These are phyloP conservation scores for Phthorimaea operculella DNA, from an alignment of 1,140 invertebrate species.

Conservation along the genomic window DNA sequence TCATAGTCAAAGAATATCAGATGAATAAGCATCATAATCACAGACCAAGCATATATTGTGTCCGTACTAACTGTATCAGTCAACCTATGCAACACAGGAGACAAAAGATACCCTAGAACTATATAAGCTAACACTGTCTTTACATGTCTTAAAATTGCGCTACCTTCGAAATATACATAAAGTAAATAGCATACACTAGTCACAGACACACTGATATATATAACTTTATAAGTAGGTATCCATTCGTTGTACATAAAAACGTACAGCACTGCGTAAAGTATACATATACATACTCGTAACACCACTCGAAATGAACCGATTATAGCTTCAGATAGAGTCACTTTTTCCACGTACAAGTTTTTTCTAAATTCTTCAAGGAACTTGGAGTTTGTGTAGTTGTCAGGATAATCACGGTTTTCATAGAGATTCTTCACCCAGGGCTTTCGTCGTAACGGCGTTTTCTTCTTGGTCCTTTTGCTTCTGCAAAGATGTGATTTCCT, in stretches of 20 bases:
- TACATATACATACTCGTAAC: conserved; percentile 79
- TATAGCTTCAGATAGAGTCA: conserved; percentile 76
- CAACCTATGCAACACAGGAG: conserved; percentile 92
- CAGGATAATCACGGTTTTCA: conserved; percentile 84
- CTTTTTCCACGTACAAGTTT: conserved; percentile 82
- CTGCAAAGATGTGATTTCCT: conserved; percentile 46
- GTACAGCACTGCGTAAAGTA: conserved; percentile 81
- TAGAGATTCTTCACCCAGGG: conserved; percentile 92
- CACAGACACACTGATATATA: conserved; percentile 66
- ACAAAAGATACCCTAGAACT: conserved; percentile 85
- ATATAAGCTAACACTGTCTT: conserved; percentile 82
- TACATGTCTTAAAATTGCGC: conserved; percentile 57
- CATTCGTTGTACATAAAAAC: conserved; percentile 77
- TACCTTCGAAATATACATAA: conserved; percentile 58
- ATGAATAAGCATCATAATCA: conserved; percentile 88
- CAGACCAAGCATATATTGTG: conserved; percentile 93
- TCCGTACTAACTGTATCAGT: conserved; percentile 97
- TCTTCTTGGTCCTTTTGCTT: conserved; percentile 37
- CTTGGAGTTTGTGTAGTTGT: conserved; percentile 89
- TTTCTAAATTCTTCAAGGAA: conserved; percentile 89
- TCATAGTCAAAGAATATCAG: conserved; percentile 94
- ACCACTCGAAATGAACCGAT: conserved; percentile 78
- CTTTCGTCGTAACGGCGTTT: conserved; percentile 41
- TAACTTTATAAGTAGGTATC: conserved; percentile 71
- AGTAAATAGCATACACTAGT: conserved; percentile 71